A percentile compares a stretch with the other conserved stretches of the same genome.
Conservation (phyloP, 1,140 invertebrate genomes). For the Acromyrmex charruanus region DNA sequence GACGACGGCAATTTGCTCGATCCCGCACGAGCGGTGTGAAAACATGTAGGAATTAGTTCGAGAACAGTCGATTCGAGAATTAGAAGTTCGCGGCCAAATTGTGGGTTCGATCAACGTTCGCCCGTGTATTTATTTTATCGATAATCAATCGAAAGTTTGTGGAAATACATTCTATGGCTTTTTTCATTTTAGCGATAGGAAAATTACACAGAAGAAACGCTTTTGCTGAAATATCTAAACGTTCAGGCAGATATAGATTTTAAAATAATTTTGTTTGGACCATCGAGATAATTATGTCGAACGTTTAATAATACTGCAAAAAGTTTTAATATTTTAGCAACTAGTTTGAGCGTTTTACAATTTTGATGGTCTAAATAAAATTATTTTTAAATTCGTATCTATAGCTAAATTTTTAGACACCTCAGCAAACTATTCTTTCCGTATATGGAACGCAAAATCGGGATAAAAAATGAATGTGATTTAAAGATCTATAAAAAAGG, state of each 20-base stretch:
- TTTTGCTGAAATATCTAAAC: neutral
- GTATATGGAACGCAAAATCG: neutral
- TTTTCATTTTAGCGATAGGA: neutral
- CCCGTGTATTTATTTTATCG: slow-evolving; percentile 6
- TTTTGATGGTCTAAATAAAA: no score
- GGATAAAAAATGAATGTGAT: neutral
- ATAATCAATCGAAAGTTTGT: slow-evolving; percentile 16
- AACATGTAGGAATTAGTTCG: slow-evolving; percentile 41
- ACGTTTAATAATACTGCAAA: no score
- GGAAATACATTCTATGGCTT: neutral
- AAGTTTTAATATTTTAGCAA: no score
- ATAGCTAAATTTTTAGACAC: no score
- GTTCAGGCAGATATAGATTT: no score
- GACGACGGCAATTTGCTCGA: slow-evolving; percentile 22
- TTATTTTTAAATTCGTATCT: no score
- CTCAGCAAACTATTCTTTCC: no score
- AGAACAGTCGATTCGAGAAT: slow-evolving; percentile 14
- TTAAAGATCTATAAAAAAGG: neutral
- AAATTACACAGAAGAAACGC: neutral
- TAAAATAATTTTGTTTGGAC: no score
- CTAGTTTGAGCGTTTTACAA: no score
- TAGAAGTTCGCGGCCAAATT: slow-evolving; percentile 13
- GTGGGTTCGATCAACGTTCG: neutral
- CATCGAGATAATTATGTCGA: no score
- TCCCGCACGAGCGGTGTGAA: neutral